Percentiles rank a stretch among this genome's conserved stretches.
Evolutionary conservation across 2,888 invertebrate genomes (phyloP).

Genomic region (Aleiodes leptofemur): DNA sequence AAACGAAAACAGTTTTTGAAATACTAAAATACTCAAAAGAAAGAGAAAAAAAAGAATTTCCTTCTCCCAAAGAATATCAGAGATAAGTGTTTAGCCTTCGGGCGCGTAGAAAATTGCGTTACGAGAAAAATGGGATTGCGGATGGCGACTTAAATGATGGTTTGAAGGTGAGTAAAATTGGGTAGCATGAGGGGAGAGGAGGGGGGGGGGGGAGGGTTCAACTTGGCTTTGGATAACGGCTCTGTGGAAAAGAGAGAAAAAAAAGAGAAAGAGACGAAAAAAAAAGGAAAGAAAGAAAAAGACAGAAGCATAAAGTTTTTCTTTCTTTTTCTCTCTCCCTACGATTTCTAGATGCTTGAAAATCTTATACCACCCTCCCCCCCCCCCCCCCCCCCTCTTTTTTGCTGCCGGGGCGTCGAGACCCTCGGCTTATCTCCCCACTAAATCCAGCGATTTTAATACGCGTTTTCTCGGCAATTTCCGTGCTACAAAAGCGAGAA

Average conservation of each 20-base stretch:
- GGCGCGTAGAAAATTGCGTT: slow-evolving; percentile 52
- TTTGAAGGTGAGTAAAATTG: slow-evolving; percentile 55
- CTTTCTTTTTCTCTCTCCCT: slow-evolving; percentile 60
- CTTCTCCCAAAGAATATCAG: not conserved
- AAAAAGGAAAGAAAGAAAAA: too few relatives aligned
- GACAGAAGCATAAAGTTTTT: slow-evolving; percentile 61
- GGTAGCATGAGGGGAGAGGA: too few relatives aligned
- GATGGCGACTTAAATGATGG: slow-evolving; percentile 68
- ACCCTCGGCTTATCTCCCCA: slow-evolving; percentile 77
- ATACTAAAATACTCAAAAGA: not conserved
- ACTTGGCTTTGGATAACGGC: slow-evolving; percentile 69
- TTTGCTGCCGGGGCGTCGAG: slow-evolving; percentile 48
- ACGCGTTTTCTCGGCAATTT: slow-evolving; percentile 77
- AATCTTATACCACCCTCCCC: slow-evolving; percentile 47
- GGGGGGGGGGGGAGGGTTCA: slow-evolving; percentile 55
- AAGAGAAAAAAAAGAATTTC: not conserved
- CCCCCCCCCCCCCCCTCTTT: slow-evolving; percentile 50
- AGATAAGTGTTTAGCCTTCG: slow-evolving; percentile 45
- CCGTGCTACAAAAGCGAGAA: slow-evolving; percentile 66
- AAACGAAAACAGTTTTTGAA: not conserved
- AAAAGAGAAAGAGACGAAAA: too few relatives aligned
- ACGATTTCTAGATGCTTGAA: slow-evolving; percentile 58
- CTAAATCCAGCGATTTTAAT: slow-evolving; percentile 80
- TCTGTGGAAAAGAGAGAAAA: slow-evolving; percentile 54
- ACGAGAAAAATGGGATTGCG: slow-evolving; percentile 60